These are phyloP conservation scores for Enhydra lutris DNA, from an alignment of 2,113 vertebrate species.

Conservation along the genomic window DNA sequence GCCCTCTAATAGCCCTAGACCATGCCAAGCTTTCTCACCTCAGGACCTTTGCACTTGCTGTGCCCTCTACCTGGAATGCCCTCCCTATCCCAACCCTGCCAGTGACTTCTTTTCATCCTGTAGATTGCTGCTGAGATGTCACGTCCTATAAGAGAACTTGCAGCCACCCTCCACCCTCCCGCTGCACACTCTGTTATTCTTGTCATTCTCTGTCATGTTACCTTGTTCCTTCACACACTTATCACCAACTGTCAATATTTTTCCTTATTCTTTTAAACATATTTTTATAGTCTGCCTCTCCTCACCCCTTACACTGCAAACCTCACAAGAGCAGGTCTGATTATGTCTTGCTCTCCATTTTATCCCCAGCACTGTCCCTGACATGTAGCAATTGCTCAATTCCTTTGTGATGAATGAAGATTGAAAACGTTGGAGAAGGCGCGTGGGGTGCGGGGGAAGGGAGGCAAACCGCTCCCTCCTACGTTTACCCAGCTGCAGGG, in stretches of 20 bases:
- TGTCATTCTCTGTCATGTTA: fast-evolving
- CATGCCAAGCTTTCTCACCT: not conserved
- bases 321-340: not conserved
- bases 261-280: not conserved
- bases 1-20: not conserved
- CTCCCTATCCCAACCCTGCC: no score
- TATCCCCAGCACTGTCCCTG: not conserved
- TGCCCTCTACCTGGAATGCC: not conserved
- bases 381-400: not conserved
- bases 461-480: no score
- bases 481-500: not conserved
- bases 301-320: not conserved
- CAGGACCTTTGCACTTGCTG: slow-evolving; percentile 26
- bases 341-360: not conserved
- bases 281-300: not conserved
- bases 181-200: fast-evolving
- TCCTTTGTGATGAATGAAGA: not conserved
- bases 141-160: fast-evolving
- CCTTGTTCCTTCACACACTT: not conserved
- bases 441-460: fast-evolving
- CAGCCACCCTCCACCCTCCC: fast-evolving
- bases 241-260: not conserved
- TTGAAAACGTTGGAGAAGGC: not conserved
- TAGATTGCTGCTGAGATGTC: not conserved
- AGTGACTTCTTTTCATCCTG: not conserved